Conservation (phyloP, 2,888 invertebrate genomes). For the Lomographa bimaculata region DNA sequence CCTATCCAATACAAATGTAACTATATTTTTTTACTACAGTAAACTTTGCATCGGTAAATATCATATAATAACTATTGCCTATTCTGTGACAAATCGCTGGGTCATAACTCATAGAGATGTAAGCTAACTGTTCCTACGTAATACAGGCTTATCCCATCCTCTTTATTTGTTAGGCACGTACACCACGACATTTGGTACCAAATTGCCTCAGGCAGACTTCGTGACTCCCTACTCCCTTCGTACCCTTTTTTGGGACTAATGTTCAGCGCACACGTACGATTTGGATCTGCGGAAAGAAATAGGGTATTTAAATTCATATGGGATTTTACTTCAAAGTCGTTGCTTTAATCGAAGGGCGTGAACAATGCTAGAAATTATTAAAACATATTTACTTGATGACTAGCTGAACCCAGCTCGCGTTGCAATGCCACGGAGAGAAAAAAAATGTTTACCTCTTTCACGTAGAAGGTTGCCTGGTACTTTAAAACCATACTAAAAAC, state of each 20-base stretch:
- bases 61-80: no score
- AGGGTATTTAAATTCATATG: conserved; percentile 61
- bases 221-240: conserved; percentile 61
- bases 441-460: no score
- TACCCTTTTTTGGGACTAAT: conserved; percentile 67
- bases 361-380: conserved; percentile 4
- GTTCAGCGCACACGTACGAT: conserved; percentile 68
- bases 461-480: no score
- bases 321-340: conserved; percentile 38
- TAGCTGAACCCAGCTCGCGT: no score
- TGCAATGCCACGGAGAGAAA: no score
- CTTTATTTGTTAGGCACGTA: conserved; percentile 81
- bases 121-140: conserved; percentile 26
- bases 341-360: conserved; percentile 32
- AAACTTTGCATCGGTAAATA: no score
- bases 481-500: no score
- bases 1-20: no score
- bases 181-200: conserved; percentile 78
- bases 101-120: conserved; percentile 20
- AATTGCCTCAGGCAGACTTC: conserved; percentile 79
- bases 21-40: no score
- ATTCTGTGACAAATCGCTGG: no score
- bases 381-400: no score
- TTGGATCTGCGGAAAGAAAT: conserved; percentile 53
- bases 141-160: conserved; percentile 65